Base-by-base conservation (phyloP, 2,113 vertebrate genomes). In the Pseudopodoces humilis region DNA sequence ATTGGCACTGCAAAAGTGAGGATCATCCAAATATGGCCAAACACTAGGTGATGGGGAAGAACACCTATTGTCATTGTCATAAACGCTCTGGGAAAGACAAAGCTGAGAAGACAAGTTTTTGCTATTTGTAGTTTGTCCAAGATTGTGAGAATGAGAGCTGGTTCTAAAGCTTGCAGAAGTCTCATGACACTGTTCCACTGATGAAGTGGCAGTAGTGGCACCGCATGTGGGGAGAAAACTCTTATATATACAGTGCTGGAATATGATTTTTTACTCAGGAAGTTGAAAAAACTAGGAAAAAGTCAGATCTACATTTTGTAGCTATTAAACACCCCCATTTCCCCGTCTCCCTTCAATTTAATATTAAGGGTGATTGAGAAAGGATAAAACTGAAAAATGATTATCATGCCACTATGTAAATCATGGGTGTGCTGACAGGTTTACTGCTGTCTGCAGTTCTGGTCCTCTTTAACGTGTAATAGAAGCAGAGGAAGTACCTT, bases 381-480 rank as follows among this genome's bases (percentile, higher is more conserved):
- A 79, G 41, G 78, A 84, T 96, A 84, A 52, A 91, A 15, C 74
- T 75, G 81, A 70, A 71, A 96, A 96, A 72, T 79, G 17, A n/a
- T 93, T 91, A 53, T 89, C 41, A 14, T 16, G 17, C 44, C 53
- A 39, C 70, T 69, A 0, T 65, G 10, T 87, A 84, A 91, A 76
- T 96, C 65, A 17, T 17, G 70, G 6, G 4, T 64, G 41, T 60
- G 90, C 78, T 91, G 96, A 96, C 90, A 90, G 90, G 37, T 95
- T 95, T 95, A 93, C 78, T 87, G 27, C 62, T 90, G 37, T 94
- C 74, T 93, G 41, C 78, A 64, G 52, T 91, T 71, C 62, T 96
- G 28, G 16, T 90, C 74, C 67, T 93, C 75, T 95, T 91, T 85
- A 76, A 94, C 82, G 84, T 79, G 90, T 91, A 94, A 96, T 20